Evolutionary conservation across 2,888 invertebrate genomes (phyloP), one percentile per base, ranked within the genome.

Genomic region (Galeruca laticollis): DNA sequence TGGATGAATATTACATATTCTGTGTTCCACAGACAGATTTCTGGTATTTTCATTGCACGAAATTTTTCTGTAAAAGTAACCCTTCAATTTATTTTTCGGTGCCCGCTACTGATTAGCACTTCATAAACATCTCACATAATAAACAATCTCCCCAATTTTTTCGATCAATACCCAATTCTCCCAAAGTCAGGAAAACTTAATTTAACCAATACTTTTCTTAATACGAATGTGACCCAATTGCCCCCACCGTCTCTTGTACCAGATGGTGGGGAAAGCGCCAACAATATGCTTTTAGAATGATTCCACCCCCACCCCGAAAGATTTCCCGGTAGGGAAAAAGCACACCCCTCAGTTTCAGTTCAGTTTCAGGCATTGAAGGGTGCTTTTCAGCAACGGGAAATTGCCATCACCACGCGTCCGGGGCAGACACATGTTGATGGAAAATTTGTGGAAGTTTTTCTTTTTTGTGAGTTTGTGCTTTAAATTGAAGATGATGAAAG

Each of bases 191-290:
- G 72, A 70, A 69, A 72, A 74, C 74, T 74, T 72, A 74, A 74
- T 74, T 74, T 74, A 68, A 68, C 74, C 74, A 72, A 74, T 74
- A 74, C 72, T 74, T 74, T 74, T 72, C 72, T 68, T 72, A 72
- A 74, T 74, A 70, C 74, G 72, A 74, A 70, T 74, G 72, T 74
- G 74, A 74, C 74, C 74, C 74, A 70, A 74, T 69, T 70, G 68
- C 73, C 72, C 71, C 73, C 71, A 72, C 74, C 69, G 60, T 54
- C 26, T 54, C 54, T 66, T n/a, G 54, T 70, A 68, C 59, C 60
- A 67, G 52, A 62, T 35, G 62, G 70, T 60, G 72, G 74, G 74
- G 69, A 57, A 59, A 72, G 70, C 64, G 69, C 74, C 74, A 70
- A 72, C 74, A 72, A 74, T 74, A 74, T 70, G 74, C 72, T 70